phyloP scores from a whole-genome alignment of 2,888 invertebrate species.

The Cephalotes varians region DNA sequence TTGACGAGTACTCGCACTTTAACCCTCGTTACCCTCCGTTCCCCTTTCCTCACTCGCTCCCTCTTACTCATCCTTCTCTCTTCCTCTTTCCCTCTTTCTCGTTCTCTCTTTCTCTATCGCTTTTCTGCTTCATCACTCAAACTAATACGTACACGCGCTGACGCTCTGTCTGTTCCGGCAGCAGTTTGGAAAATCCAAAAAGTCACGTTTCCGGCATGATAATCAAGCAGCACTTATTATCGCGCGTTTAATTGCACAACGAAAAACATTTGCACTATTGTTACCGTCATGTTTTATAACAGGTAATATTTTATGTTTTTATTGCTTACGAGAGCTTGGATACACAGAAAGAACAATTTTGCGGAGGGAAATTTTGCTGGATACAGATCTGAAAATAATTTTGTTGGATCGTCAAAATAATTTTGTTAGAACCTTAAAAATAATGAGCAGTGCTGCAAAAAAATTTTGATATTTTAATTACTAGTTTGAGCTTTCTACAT shows the following conservation, averaged over 20 bases:
- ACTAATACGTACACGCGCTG: constrained; percentile 58
- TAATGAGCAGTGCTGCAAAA: no score
- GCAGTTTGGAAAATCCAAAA: constrained; percentile 75
- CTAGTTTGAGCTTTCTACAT: no score
- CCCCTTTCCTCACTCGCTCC: constrained; percentile 3
- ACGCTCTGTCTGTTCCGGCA: constrained; percentile 31
- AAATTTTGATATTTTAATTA: no score
- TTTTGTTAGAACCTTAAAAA: no score
- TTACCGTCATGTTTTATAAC: constrained; percentile 23
- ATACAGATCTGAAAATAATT: no score
- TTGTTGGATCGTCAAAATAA: no score
- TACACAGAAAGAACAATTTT: no score
- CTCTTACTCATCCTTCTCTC: constrained; percentile 2
- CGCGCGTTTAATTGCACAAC: constrained; percentile 68
- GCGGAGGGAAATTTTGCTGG: no score
- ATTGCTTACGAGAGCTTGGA: not conserved
- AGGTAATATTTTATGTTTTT: constrained; percentile 28
- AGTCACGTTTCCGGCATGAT: constrained; percentile 74
- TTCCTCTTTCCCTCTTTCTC: not conserved
- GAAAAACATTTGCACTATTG: constrained; percentile 53
- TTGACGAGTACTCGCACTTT: constrained; percentile 78
- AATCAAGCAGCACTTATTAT: constrained; percentile 72
- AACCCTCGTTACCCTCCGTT: constrained; percentile 71
- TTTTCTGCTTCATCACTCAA: constrained; percentile 41
- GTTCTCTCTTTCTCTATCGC: not conserved